Base-by-base conservation (phyloP, 2,888 invertebrate genomes). In the Drosophila putrida region DNA sequence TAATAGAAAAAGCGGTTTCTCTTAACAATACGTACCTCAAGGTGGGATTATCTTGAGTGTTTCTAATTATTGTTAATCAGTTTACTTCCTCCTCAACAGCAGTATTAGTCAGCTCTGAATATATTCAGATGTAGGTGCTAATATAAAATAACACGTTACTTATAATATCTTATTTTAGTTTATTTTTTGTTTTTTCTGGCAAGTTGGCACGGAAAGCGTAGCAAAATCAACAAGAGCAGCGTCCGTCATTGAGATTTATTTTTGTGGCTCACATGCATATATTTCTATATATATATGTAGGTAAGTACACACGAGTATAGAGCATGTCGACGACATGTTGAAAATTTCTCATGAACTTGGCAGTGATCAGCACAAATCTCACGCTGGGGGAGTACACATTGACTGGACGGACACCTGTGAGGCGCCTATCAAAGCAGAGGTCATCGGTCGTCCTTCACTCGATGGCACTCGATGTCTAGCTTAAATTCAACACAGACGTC, bases 231-330 rank as follows among this genome's bases (percentile, higher is more conserved):
- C 76, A 78, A 81, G 79, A 79, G 58, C 64, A 63, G 55, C 67
- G 68, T 50, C 63, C 68, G 75, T 54, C 83, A 85, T 82, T 83
- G 83, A 71, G 62, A 66, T 82, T 73, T 83, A 83, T 83, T 83
- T 83, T 78, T 87, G 75, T 60, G 43, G 47, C 33, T 27, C 31
- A 50, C 20, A 60, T n/a, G 27, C 35, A 31, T 27, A 44, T 61
- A 60, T 58, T 20, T 5, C 47, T 55, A 53, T 69, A 68, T 41
- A 51, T 59, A 51, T 44, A 58, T 31, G 5, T 31, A 28, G 5
- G 5, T 31, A 31, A 31, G 8, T 8, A 31, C 31, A 6, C n/a
- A 51, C 1, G 10, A 28, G 15, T 53, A 46, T 59, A 55, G 36
- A 15, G n/a, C 54, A 44, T 9, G 36, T 54, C 50, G 36, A 28